These are phyloP conservation scores for Ageneiosus marmoratus DNA, from an alignment of 2,113 vertebrate species.

Conservation along the genomic window DNA sequence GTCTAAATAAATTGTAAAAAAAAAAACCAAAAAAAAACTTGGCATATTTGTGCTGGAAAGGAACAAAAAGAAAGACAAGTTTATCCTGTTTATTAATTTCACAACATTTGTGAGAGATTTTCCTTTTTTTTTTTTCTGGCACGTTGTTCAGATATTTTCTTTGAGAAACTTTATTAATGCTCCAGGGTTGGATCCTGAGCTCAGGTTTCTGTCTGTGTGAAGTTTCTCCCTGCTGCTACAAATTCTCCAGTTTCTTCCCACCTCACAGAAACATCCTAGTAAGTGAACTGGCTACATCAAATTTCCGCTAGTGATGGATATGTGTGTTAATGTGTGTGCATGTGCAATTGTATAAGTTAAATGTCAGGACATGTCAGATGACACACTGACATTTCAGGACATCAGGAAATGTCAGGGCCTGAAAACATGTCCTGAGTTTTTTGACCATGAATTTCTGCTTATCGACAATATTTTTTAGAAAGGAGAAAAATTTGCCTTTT, in stretches of 20 bases:
- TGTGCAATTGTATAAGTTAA: too few species aligned
- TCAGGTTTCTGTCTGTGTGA: conserved; percentile 4
- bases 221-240: background rate
- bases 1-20: background rate
- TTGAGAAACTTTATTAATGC: background rate
- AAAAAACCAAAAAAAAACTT: too few species aligned
- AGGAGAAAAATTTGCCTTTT: too few species aligned
- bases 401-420: too few species aligned
- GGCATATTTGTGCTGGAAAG: background rate
- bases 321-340: background rate
- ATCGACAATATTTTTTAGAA: too few species aligned
- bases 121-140: background rate
- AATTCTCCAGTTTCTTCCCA: background rate
- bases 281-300: background rate
- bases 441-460: too few species aligned
- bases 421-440: too few species aligned
- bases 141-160: background rate
- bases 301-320: background rate
- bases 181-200: background rate
- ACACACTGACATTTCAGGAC: too few species aligned
- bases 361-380: too few species aligned
- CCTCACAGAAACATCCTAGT: background rate
- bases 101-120: background rate
- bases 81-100: background rate
- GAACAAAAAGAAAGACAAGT: conserved; percentile 6